Evolutionary conservation across 2,888 invertebrate genomes (phyloP).

Genomic region (Fragum sueziense): DNA sequence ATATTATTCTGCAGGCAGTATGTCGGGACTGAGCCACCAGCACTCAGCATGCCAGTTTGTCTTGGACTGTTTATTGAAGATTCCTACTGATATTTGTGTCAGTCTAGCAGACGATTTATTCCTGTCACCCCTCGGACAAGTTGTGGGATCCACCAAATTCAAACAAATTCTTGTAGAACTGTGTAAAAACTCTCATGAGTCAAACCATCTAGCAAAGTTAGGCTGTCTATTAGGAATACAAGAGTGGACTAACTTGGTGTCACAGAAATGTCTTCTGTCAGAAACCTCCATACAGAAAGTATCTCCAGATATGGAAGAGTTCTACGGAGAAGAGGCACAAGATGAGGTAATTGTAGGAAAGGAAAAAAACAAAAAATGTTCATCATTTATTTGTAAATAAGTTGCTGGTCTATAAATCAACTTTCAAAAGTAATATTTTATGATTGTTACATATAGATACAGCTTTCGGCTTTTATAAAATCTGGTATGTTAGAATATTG

Average conservation of each 20-base stretch:
- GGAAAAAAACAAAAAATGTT: too few relatives aligned
- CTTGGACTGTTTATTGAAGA: constrained; percentile 69
- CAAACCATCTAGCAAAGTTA: constrained; percentile 69
- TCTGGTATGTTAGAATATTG: too few relatives aligned
- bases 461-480: too few relatives aligned
- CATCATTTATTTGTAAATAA: too few relatives aligned
- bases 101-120: constrained; percentile 77
- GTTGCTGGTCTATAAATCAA: too few relatives aligned
- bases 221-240: constrained; percentile 77
- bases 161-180: constrained; percentile 71
- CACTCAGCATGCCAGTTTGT: constrained; percentile 66
- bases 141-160: constrained; percentile 77
- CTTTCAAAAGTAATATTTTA: too few relatives aligned
- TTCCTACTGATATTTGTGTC: constrained; percentile 73
- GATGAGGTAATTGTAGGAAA: constrained; percentile 44
- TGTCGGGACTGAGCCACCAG: background rate
- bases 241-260: constrained; percentile 74
- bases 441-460: too few relatives aligned
- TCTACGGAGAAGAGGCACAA: constrained; percentile 47
- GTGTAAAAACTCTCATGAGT: constrained; percentile 57
- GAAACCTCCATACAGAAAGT: constrained; percentile 52
- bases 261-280: constrained; percentile 56
- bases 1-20: background rate
- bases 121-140: constrained; percentile 77
- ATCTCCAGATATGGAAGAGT: constrained; percentile 61